Conservation (phyloP, 2,888 invertebrate genomes). For the Catocala fraxini region DNA sequence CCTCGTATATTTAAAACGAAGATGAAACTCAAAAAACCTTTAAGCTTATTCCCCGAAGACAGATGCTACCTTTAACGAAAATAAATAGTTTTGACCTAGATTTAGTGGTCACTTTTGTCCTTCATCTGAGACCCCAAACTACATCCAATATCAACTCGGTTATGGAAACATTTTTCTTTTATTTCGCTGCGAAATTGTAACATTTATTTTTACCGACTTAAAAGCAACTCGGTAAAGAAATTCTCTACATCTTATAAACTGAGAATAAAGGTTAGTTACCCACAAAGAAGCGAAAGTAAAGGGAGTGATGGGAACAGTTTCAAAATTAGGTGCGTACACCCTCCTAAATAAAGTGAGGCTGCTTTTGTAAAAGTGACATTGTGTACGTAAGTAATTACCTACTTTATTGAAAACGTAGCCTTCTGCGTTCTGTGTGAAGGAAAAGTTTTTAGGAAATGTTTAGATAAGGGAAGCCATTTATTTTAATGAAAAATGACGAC, state of each 20-base stretch:
- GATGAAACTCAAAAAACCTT: slow-evolving; percentile 6
- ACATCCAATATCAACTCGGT: slow-evolving; percentile 32
- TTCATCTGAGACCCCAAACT: slow-evolving; percentile 15
- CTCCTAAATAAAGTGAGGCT: slow-evolving; percentile 43
- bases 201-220: slow-evolving; percentile 7
- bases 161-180: slow-evolving; percentile 14
- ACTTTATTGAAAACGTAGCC: slow-evolving; percentile 54
- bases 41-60: slow-evolving; percentile 21
- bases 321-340: slow-evolving; percentile 42
- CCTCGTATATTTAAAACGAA: slow-evolving; percentile 1
- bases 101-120: slow-evolving; percentile 36
- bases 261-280: slow-evolving; percentile 37
- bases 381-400: slow-evolving; percentile 59
- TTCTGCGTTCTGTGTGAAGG: slow-evolving; percentile 40
- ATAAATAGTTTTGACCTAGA: slow-evolving; percentile 42
- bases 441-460: slow-evolving; percentile 55
- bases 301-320: slow-evolving; percentile 38
- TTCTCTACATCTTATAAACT: slow-evolving; percentile 32
- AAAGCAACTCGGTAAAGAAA: slow-evolving; percentile 1
- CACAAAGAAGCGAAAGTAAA: slow-evolving; percentile 38
- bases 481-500: slow-evolving; percentile 69
- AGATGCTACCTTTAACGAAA: slow-evolving; percentile 37
- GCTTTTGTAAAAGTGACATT: slow-evolving; percentile 49
- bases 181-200: slow-evolving; percentile 1
- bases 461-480: slow-evolving; percentile 69